These are phyloP conservation scores for Eilema depressum DNA, from an alignment of 2,888 invertebrate species.

Conservation along the genomic window DNA sequence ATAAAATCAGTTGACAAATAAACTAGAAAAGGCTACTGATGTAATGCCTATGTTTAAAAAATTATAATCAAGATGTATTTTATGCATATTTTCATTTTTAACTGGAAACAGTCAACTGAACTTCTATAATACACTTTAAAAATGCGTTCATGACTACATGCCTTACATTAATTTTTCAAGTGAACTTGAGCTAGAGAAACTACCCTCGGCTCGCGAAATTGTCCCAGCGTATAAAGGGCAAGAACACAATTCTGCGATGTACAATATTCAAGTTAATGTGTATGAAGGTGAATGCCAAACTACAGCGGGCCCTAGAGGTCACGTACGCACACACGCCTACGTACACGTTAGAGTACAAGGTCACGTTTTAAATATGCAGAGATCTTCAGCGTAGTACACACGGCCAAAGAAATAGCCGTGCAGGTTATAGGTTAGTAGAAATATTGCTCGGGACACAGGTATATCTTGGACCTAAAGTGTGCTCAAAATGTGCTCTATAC, in stretches of 20 bases:
- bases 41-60: too few relatives aligned
- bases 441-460: too few relatives aligned
- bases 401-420: background rate
- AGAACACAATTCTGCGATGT: constrained; percentile 23
- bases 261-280: constrained; percentile 36
- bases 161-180: constrained; percentile 39
- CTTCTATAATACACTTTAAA: too few relatives aligned
- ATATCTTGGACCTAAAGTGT: too few relatives aligned
- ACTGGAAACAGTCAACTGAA: too few relatives aligned
- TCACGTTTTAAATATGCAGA: background rate
- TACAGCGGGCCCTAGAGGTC: constrained; percentile 8
- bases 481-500: too few relatives aligned
- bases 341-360: background rate
- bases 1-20: too few relatives aligned
- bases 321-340: constrained; percentile 2
- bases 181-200: constrained; percentile 13
- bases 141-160: background rate
- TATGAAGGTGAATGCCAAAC: constrained; percentile 15
- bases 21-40: too few relatives aligned
- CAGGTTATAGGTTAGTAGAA: too few relatives aligned
- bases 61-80: too few relatives aligned
- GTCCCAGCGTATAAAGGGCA: constrained; percentile 20
- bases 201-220: constrained; percentile 17
- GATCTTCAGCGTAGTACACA: background rate
- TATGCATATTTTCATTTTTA: too few relatives aligned